phyloP scores from a whole-genome alignment of 2,888 invertebrate species.

The Drosophila paramelanica region DNA sequence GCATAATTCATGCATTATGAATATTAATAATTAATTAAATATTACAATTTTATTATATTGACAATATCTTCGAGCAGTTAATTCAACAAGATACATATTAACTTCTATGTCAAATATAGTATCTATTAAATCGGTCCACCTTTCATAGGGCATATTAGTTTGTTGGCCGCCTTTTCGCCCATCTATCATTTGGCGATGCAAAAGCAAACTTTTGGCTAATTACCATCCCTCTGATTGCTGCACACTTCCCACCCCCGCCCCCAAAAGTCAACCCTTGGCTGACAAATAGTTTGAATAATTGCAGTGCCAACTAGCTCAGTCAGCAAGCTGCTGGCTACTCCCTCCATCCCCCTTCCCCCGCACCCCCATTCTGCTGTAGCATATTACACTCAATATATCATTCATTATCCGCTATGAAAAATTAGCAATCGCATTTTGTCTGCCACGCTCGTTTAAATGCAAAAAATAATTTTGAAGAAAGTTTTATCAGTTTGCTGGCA shows the following conservation, averaged over 20 bases:
- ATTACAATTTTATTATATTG: too few species aligned
- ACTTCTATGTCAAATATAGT: too few species aligned
- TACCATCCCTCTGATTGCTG: constrained; percentile 46
- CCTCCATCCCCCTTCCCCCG: not conserved
- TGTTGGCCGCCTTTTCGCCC: constrained; percentile 27
- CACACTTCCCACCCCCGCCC: constrained; percentile 10
- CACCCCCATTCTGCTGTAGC: constrained; percentile 20
- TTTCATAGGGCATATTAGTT: constrained; percentile 8
- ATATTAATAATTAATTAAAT: too few species aligned
- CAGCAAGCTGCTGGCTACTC: constrained; percentile 16
- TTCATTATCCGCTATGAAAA: constrained; percentile 79
- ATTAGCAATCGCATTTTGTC: constrained; percentile 80
- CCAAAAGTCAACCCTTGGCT: constrained; percentile 20
- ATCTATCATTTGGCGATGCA: constrained; percentile 37
- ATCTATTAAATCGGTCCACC: too few species aligned
- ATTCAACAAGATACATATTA: too few species aligned
- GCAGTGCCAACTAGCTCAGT: constrained; percentile 55
- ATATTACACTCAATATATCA: constrained; percentile 74
- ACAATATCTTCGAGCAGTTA: too few species aligned
- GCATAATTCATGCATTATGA: too few species aligned
- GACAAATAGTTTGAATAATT: constrained; percentile 80
- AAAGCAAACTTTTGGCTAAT: constrained; percentile 63
- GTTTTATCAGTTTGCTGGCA: constrained; percentile 73
- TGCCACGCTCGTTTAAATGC: constrained; percentile 71
- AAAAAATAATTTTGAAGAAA: constrained; percentile 66